Conservation (phyloP, 2,888 invertebrate genomes). For the Pyrochroa serraticornis region DNA sequence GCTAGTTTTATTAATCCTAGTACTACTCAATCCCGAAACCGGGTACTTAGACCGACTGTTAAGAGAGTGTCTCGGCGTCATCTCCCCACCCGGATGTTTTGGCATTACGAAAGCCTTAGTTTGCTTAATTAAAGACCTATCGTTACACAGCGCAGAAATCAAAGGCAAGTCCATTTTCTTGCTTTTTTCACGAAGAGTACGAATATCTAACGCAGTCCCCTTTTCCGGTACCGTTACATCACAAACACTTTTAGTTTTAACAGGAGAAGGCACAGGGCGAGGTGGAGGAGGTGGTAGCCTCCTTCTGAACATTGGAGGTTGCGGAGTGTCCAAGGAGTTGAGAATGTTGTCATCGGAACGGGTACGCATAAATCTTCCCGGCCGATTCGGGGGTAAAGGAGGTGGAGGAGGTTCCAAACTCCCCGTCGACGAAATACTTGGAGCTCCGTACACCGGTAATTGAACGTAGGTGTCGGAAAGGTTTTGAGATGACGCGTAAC, state of each 20-base stretch:
- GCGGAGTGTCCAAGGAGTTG: constrained; percentile 66
- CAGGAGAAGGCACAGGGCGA: constrained; percentile 52
- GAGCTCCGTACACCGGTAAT: constrained; percentile 71
- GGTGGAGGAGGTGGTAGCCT: constrained; percentile 64
- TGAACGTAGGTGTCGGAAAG: constrained; percentile 77
- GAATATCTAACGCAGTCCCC: constrained; percentile 70
- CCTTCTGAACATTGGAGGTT: constrained; percentile 62
- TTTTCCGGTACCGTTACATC: constrained; percentile 20
- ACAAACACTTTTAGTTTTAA: constrained; percentile 37
- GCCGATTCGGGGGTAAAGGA: constrained; percentile 67
- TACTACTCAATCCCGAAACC: constrained; percentile 68
- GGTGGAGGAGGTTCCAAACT: constrained; percentile 68
- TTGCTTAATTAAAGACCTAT: constrained; percentile 85
- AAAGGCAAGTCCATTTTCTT: constrained; percentile 89
- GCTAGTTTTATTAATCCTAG: constrained; percentile 64
- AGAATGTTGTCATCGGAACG: constrained; percentile 84
- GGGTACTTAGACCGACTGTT: constrained; percentile 67
- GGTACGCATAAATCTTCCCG: constrained; percentile 69
- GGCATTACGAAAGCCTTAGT: constrained; percentile 86
- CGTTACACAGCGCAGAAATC: constrained; percentile 92
- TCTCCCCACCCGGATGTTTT: constrained; percentile 62
- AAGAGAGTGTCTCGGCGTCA: constrained; percentile 55
- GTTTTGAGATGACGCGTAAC: constrained; percentile 82
- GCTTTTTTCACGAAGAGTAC: constrained; percentile 84
- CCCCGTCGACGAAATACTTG: constrained; percentile 70